Conservation (phyloP, 2,888 invertebrate species). For the Prosopocoilus inquinatus region DNA sequence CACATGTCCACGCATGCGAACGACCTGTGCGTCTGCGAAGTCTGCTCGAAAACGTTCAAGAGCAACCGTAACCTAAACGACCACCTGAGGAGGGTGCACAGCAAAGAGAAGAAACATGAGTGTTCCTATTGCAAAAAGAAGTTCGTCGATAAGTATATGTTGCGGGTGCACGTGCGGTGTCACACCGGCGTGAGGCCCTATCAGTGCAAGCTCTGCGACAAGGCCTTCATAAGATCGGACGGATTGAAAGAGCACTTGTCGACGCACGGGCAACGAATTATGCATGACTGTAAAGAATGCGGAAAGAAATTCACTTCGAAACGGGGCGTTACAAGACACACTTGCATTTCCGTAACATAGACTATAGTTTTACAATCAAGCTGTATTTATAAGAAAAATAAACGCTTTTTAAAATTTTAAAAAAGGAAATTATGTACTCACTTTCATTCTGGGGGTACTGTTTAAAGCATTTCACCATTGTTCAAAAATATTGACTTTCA, state of each 20-base stretch:
- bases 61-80: conserved; percentile 38
- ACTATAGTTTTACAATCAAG: no score
- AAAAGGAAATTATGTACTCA: no score
- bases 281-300: conserved; percentile 36
- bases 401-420: no score
- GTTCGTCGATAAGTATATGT: conserved; percentile 39
- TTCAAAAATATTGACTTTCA: no score
- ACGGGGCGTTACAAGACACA: conserved; percentile 36
- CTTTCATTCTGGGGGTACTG: no score
- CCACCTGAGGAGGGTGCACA: conserved; percentile 38
- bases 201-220: conserved; percentile 36
- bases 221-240: conserved; percentile 39
- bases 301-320: conserved; percentile 37
- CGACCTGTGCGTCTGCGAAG: conserved; percentile 37
- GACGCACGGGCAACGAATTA: conserved; percentile 33
- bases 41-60: conserved; percentile 41
- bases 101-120: conserved; percentile 36
- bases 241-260: conserved; percentile 38
- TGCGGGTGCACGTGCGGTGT: conserved; percentile 36
- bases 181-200: conserved; percentile 41
- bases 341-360: conserved; percentile 23
- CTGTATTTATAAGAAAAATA: no score
- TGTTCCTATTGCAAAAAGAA: conserved; percentile 38
- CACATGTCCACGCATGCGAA: conserved; percentile 41
- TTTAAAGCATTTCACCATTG: no score